Base-by-base conservation (phyloP, 2,113 vertebrate species). In the Chamaetylas fuelleborni region DNA sequence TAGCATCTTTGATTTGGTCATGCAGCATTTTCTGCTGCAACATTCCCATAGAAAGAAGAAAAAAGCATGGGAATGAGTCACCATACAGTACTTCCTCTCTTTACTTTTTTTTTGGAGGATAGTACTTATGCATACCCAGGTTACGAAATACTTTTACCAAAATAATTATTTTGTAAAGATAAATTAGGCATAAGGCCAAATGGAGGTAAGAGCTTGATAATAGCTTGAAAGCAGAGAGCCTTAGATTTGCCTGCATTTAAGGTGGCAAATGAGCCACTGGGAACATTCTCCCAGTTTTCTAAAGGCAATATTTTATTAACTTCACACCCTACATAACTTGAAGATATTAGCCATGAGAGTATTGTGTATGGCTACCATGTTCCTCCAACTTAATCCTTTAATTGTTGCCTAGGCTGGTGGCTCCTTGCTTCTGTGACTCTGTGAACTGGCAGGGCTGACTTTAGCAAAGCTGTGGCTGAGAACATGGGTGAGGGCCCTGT, bases 361-460 rank as follows among this genome's bases (percentile, higher is more conserved):
- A 42, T 5, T 18, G 38, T 24, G 28, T 18, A 20, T 0, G 1
- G 23, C 8, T 47, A 31, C 25, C 7, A 16, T 8, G 9, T 33
- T 90, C 29, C 26, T 86, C 38, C 56, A 82, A 40, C 6, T 45
- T 25, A 47, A 9, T 45, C 6, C 34, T 69, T 54, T 28, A 34
- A 17, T 4, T 73, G 33, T 28, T 81, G 51, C 60, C 23, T 29
- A 17, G 34, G 29, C 15, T 31, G 18, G 17, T 84, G 23, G 5
- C 18, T 53, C n/a, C 29, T 10, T 38, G 26, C 20, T 45, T 36
- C 24, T 5, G 2, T 38, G 50, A 48, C 15, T 12, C 40, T 43
- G 69, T 54, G 70, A 69, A 19, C 7, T 5, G 18, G 15, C 62
- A 86, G 62, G 19, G 26, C 24, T 90, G 69, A 7, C 50, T 34